Evolutionary conservation across 1,140 invertebrate genomes (phyloP).

Genomic region (Palaemon carinicauda): DNA sequence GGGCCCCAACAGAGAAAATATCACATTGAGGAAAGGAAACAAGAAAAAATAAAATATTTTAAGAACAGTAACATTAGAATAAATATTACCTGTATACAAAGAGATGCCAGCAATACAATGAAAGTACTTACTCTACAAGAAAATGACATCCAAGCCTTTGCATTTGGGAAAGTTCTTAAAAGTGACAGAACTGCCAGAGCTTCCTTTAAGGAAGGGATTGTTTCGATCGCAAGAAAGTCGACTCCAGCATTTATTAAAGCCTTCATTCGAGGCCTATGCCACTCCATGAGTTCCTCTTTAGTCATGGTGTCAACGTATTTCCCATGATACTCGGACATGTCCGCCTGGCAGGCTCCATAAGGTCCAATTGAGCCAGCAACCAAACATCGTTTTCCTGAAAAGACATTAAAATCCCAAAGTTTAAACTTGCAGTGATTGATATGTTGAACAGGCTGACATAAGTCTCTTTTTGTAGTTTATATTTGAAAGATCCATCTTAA

Average conservation of each 20-base stretch:
- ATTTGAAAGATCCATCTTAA: too few relatives aligned
- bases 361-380: conserved; percentile 88
- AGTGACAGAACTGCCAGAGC: conserved; percentile 81
- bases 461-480: too few relatives aligned
- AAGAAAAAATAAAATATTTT: too few relatives aligned
- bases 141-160: conserved; percentile 85
- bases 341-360: conserved; percentile 85
- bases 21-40: too few relatives aligned
- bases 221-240: conserved; percentile 87
- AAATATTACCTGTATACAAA: too few relatives aligned
- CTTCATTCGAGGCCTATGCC: conserved; percentile 81
- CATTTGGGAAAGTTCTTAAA: conserved; percentile 74
- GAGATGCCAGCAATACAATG: neutral
- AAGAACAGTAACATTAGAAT: too few relatives aligned
- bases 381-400: conserved; percentile 60
- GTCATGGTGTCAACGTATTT: conserved; percentile 77
- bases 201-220: conserved; percentile 84
- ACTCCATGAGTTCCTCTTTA: conserved; percentile 75
- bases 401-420: neutral
- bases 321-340: conserved; percentile 90
- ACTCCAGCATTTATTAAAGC: conserved; percentile 79
- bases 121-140: conserved; percentile 75
- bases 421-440: too few relatives aligned
- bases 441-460: too few relatives aligned
- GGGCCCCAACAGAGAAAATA: too few relatives aligned